phyloP scores from a whole-genome alignment of 2,113 vertebrate species.

The Hoplias malabaricus region DNA sequence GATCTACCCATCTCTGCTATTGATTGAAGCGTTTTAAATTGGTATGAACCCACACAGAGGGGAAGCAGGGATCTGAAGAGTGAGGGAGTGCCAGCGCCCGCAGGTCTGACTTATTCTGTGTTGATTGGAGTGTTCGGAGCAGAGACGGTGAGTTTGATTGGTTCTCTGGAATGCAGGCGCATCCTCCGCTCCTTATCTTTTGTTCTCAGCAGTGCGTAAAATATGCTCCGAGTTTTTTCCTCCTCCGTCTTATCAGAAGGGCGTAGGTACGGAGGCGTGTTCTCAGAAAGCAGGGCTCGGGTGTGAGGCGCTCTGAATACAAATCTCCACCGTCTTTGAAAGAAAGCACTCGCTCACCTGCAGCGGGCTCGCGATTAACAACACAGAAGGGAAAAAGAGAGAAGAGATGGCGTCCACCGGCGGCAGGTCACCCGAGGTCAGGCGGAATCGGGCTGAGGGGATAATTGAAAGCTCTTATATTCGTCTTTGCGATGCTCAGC shows the following conservation, averaged over 20 bases:
- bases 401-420: neutral
- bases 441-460: neutral
- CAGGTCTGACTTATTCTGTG: conserved; percentile 20
- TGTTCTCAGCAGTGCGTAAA: conserved; percentile 44
- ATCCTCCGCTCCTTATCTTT: conserved; percentile 49
- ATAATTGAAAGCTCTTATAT: neutral
- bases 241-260: conserved; percentile 33
- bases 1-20: too few relatives aligned
- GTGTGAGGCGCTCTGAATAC: conserved; percentile 35
- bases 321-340: conserved; percentile 27
- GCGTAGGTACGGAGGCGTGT: conserved; percentile 20
- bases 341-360: conserved; percentile 16
- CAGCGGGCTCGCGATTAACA: neutral
- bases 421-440: neutral
- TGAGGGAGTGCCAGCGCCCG: neutral
- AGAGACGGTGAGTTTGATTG: conserved; percentile 38
- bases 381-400: neutral
- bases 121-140: conserved; percentile 25
- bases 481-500: neutral
- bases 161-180: conserved; percentile 17
- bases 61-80: neutral
- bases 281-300: conserved; percentile 8
- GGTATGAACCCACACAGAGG: neutral
- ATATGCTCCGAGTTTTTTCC: conserved; percentile 34
- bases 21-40: neutral